Conservation (phyloP, 2,888 invertebrate species). For the Eupithecia pulchellata region DNA sequence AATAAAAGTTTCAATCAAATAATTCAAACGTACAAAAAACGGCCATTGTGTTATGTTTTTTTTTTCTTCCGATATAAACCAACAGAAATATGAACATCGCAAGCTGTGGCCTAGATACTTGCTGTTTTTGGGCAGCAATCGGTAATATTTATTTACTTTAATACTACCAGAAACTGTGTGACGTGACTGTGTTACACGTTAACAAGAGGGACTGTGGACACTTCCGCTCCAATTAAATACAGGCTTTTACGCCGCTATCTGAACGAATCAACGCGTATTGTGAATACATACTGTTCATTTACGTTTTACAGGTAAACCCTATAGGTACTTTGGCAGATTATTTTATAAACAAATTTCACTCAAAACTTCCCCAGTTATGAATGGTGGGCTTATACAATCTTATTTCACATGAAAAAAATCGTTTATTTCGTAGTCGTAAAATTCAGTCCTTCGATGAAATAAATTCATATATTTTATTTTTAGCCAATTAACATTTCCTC, state of each 20-base stretch:
- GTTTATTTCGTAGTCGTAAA: neutral
- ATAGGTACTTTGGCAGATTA: neutral
- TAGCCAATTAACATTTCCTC: conserved; percentile 7
- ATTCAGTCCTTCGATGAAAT: neutral
- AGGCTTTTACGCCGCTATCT: conserved; percentile 29
- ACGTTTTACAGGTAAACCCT: conserved; percentile 15
- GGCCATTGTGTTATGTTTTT: too few species aligned
- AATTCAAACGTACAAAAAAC: too few species aligned
- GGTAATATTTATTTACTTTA: neutral
- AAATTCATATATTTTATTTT: conserved; percentile 1
- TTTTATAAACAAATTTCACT: neutral
- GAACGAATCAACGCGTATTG: conserved; percentile 18
- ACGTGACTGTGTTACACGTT: conserved; percentile 7
- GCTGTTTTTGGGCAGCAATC: neutral
- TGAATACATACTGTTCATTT: neutral
- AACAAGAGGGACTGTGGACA: conserved; percentile 31
- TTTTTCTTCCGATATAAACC: too few species aligned
- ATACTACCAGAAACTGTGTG: neutral
- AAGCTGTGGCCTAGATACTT: neutral
- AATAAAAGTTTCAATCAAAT: too few species aligned
- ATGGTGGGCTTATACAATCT: neutral
- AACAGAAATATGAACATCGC: neutral
- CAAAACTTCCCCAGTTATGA: too few species aligned
- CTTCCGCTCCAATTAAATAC: conserved; percentile 34
- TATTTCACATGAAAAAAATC: neutral